A percentile compares a stretch with the other conserved stretches of the same genome.
These are phyloP conservation scores for Apamea monoglypha DNA, from an alignment of 2,888 invertebrate genomes.

Conservation along the genomic window DNA sequence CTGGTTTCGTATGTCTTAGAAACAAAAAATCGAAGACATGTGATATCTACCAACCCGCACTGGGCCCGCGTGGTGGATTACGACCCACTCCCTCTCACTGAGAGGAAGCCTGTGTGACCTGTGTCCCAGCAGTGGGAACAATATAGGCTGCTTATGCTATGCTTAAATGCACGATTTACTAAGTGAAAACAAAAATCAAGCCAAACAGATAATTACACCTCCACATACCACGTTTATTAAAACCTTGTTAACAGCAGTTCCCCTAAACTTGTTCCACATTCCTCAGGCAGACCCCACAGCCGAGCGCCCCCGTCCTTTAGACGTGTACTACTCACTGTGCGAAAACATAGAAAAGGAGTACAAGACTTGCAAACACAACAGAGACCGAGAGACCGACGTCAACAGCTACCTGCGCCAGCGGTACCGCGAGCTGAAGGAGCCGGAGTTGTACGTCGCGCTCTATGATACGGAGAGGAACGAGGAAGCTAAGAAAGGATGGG, in stretches of 20 bases:
- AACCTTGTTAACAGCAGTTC: neutral
- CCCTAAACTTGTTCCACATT: neutral
- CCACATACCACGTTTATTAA: neutral
- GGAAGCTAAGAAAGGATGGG: slow-evolving; percentile 86
- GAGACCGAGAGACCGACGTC: slow-evolving; percentile 85
- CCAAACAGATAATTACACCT: neutral
- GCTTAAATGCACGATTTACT: neutral
- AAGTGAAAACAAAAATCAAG: neutral
- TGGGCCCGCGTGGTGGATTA: neutral
- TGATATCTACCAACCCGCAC: neutral
- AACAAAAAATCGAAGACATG: neutral
- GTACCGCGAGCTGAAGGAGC: slow-evolving; percentile 85
- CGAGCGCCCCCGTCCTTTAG: slow-evolving; percentile 90
- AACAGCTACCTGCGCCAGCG: slow-evolving; percentile 82
- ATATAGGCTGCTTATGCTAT: no score
- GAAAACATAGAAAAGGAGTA: slow-evolving; percentile 92
- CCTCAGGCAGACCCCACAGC: slow-evolving; percentile 91
- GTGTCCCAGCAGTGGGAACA: neutral
- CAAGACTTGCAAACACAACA: slow-evolving; percentile 88
- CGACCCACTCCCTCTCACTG: no score
- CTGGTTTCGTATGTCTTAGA: neutral
- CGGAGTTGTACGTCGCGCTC: slow-evolving; percentile 84
- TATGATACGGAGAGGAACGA: slow-evolving; percentile 90
- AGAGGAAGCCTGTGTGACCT: no score
- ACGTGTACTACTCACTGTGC: slow-evolving; percentile 91